Percentiles rank a stretch among this genome's conserved stretches.
Evolutionary conservation across 2,888 invertebrate species (phyloP).

Genomic region (Epicampocera succincta): DNA sequence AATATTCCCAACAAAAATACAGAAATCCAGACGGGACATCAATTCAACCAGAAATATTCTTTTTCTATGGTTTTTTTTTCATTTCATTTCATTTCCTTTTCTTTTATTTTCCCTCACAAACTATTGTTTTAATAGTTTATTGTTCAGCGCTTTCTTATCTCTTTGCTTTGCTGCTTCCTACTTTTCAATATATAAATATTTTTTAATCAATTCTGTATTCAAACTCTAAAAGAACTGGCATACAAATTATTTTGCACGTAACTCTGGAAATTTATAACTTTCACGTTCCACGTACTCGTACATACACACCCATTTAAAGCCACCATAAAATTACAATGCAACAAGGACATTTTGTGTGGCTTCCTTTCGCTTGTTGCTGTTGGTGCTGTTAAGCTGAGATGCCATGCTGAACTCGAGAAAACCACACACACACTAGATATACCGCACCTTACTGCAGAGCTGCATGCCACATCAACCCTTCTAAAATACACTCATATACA

Average conservation of each 20-base stretch:
- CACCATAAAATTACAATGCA: slow-evolving; percentile 77
- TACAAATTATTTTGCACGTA: slow-evolving; percentile 68
- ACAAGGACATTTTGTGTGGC: slow-evolving; percentile 71
- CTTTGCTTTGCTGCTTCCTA: not conserved
- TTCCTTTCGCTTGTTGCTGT: slow-evolving; percentile 46
- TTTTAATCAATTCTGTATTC: slow-evolving; percentile 62
- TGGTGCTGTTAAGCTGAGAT: slow-evolving; percentile 50
- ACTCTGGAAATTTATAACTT: slow-evolving; percentile 75
- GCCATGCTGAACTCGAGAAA: slow-evolving; percentile 35
- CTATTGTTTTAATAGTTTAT: slow-evolving; percentile 42
- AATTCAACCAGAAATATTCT: slow-evolving; percentile 30
- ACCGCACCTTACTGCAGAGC: slow-evolving; percentile 70
- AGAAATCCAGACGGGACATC: not conserved
- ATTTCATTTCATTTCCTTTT: slow-evolving; percentile 17
- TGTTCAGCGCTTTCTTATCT: not conserved
- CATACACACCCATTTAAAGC: too few relatives aligned
- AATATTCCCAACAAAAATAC: not conserved
- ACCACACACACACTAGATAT: slow-evolving; percentile 29
- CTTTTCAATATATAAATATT: not conserved
- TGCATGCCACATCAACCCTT: slow-evolving; percentile 3
- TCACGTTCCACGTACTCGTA: slow-evolving; percentile 75
- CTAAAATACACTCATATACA: not conserved
- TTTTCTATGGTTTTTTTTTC: slow-evolving; percentile 6
- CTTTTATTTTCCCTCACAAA: slow-evolving; percentile 3
- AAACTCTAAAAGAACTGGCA: slow-evolving; percentile 43